Conservation (phyloP, 2,888 invertebrate genomes). For the Cepaea hortensis region DNA sequence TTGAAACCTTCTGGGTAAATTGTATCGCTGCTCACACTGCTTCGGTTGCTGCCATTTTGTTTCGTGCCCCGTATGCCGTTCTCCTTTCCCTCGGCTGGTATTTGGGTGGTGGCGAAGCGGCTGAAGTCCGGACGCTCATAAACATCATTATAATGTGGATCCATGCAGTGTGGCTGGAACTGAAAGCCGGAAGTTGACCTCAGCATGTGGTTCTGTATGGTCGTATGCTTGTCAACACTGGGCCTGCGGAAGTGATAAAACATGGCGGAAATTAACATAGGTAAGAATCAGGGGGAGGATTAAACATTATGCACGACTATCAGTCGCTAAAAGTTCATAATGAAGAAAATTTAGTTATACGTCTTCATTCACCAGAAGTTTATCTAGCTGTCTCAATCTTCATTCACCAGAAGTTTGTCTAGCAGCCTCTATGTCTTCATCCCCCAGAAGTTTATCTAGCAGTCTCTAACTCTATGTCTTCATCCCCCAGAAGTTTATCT, state of each 20-base stretch:
- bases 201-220: slow-evolving; percentile 50
- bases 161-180: slow-evolving; percentile 54
- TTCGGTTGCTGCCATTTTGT: background rate
- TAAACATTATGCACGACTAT: too few relatives aligned
- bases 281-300: too few relatives aligned
- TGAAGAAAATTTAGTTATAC: too few relatives aligned
- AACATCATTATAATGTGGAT: slow-evolving; percentile 53
- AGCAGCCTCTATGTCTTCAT: too few relatives aligned
- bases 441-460: too few relatives aligned
- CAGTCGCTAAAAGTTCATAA: too few relatives aligned
- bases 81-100: background rate
- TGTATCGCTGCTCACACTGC: slow-evolving; percentile 24
- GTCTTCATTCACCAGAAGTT: too few relatives aligned
- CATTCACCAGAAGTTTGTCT: too few relatives aligned
- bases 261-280: too few relatives aligned
- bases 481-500: too few relatives aligned
- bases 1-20: slow-evolving; percentile 42
- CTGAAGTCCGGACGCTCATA: slow-evolving; percentile 49
- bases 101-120: background rate
- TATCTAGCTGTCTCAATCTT: too few relatives aligned
- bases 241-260: background rate
- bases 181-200: slow-evolving; percentile 50
- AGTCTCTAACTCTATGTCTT: too few relatives aligned
- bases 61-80: background rate
- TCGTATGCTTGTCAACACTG: slow-evolving; percentile 37